Percentiles rank a stretch among this genome's conserved stretches.
These are phyloP conservation scores for Eolophus roseicapilla DNA, from an alignment of 2,113 vertebrate species.

Conservation along the genomic window DNA sequence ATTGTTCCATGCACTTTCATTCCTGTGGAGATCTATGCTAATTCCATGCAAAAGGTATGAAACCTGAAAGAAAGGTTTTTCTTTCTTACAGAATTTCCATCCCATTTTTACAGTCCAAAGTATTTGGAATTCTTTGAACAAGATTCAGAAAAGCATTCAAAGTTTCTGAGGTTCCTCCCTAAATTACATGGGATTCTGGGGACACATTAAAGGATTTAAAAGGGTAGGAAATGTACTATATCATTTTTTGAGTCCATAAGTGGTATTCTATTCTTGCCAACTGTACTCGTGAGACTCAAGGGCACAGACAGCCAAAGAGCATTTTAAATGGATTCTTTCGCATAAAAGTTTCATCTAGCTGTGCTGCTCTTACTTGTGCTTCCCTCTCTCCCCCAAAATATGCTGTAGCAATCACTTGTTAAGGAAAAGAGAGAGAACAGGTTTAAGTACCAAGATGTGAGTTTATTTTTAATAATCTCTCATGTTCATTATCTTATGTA, in stretches of 20 bases:
- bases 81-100: slow-evolving; percentile 13
- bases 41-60: not conserved
- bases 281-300: slow-evolving; percentile 1
- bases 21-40: not conserved
- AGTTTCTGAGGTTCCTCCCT: slow-evolving; percentile 45
- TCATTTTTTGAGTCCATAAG: slow-evolving; percentile 42
- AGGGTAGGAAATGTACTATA: slow-evolving; percentile 48
- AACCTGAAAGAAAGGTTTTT: not conserved
- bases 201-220: slow-evolving; percentile 46
- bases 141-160: slow-evolving; percentile 27
- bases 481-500: not conserved
- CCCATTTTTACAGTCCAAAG: not conserved
- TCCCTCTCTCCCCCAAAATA: fast-evolving
- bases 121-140: not conserved
- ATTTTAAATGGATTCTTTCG: not conserved
- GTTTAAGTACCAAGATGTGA: not conserved
- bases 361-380: not conserved
- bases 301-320: slow-evolving; percentile 32
- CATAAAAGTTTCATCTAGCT: not conserved
- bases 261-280: slow-evolving; percentile 1
- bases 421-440: not conserved
- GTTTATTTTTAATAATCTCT: slow-evolving; percentile 26
- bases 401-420: not conserved
- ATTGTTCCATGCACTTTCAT: not conserved
- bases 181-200: not conserved